Conservation (phyloP, 1,140 invertebrate genomes). For the Triops longicaudatus region DNA sequence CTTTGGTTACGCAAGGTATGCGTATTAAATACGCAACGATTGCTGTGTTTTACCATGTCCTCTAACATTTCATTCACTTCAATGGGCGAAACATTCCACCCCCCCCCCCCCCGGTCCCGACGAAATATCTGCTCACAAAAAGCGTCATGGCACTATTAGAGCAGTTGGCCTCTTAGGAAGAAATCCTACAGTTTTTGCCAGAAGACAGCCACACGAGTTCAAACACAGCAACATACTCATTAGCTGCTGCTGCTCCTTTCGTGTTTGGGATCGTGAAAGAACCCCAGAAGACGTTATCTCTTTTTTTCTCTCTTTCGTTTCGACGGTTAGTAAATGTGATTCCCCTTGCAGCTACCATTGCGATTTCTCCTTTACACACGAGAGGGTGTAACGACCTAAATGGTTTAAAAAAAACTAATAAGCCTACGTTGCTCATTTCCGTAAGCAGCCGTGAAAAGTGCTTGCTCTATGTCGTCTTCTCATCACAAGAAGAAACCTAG, state of each 20-base stretch:
- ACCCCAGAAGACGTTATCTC: not conserved
- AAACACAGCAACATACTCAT: not conserved
- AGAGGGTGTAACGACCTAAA: not conserved
- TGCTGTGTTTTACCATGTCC: not conserved
- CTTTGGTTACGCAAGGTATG: not conserved
- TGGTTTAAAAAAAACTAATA: not conserved
- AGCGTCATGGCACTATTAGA: not conserved
- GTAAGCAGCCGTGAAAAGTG: not conserved
- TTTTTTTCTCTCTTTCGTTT: not conserved
- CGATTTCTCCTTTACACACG: not conserved
- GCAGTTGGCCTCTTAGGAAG: not conserved
- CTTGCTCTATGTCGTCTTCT: not conserved
- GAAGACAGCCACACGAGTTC: not conserved
- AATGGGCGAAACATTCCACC: not conserved
- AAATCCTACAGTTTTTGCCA: not conserved
- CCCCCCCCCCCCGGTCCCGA: too few relatives aligned
- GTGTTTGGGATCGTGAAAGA: not conserved
- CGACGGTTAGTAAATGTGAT: not conserved
- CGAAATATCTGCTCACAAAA: not conserved
- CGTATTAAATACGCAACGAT: not conserved
- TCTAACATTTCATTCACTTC: not conserved
- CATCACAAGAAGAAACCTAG: not conserved
- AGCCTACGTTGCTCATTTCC: constrained; percentile 4
- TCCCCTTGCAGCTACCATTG: not conserved
- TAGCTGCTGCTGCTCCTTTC: constrained; percentile 6